Conservation (phyloP, 1,140 invertebrate species). For the Druon quercuslanigerum region DNA sequence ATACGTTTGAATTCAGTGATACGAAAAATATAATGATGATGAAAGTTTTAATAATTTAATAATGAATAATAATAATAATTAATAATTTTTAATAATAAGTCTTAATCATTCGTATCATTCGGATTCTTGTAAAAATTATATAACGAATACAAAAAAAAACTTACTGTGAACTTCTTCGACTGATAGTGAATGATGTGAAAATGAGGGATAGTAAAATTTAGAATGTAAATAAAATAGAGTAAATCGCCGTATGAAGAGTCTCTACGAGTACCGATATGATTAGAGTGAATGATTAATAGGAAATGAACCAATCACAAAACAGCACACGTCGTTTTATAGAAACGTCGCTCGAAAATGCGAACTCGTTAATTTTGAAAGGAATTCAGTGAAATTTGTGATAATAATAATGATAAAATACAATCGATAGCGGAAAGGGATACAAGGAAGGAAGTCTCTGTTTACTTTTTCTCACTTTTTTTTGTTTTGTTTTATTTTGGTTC, state of each 20-base stretch:
- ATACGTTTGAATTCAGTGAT: constrained; percentile 1
- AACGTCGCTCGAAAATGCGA: not conserved
- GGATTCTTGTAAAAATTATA: not conserved
- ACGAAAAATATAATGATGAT: not conserved
- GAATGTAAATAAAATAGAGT: constrained; percentile 16
- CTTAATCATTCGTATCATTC: not conserved
- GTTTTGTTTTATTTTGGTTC: constrained; percentile 1
- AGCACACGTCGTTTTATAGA: not conserved
- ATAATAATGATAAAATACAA: constrained; percentile 21
- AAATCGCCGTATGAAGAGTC: constrained; percentile 9
- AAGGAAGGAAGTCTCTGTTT: not conserved
- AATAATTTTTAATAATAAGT: no score
- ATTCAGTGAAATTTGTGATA: constrained; percentile 16
- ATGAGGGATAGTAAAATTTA: constrained; percentile 22
- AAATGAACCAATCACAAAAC: constrained; percentile 16
- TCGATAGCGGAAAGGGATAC: not conserved
- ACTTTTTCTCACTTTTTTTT: not conserved
- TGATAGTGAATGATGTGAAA: constrained; percentile 18
- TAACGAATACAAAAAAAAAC: not conserved
- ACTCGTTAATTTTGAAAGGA: constrained; percentile 7
- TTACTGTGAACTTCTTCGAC: constrained; percentile 19
- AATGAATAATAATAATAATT: no score
- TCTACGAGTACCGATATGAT: not conserved
- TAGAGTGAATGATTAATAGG: constrained; percentile 29
- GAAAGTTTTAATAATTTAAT: no score